Percentiles rank a stretch among this genome's conserved stretches.
These are phyloP conservation scores for Lacerta bilineata DNA, from an alignment of 2,797 vertebrate genomes.

Conservation along the genomic window DNA sequence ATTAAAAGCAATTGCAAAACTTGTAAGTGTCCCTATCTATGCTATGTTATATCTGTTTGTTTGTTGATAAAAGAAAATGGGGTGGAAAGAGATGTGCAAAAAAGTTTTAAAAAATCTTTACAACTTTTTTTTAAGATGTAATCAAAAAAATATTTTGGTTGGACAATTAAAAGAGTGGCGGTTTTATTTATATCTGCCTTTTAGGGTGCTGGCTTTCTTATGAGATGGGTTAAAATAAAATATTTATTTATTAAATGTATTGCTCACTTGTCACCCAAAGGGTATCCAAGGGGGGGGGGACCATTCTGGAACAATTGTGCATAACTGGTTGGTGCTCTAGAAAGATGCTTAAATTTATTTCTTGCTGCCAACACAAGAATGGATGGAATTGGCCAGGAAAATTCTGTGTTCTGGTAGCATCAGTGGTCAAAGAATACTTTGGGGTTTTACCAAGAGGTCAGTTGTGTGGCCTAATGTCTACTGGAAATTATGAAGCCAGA, in stretches of 20 bases:
- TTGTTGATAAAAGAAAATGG: no score
- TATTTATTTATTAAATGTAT: no score
- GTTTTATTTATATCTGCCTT: neutral
- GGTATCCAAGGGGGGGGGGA: no score
- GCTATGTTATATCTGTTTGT: neutral
- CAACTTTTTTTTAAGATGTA: neutral
- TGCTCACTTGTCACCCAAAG: no score
- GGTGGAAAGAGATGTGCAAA: no score
- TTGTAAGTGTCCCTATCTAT: neutral
- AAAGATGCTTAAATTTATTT: neutral
- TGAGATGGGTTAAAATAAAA: no score
- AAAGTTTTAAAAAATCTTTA: no score
- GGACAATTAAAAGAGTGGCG: neutral
- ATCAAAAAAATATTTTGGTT: neutral
- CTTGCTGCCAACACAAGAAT: neutral
- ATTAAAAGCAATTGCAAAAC: constrained; percentile 10
- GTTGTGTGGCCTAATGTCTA: neutral
- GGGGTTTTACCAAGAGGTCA: neutral
- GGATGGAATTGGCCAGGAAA: neutral
- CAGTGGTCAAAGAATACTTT: neutral
- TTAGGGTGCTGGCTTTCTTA: neutral
- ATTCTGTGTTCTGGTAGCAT: neutral
- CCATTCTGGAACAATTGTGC: neutral
- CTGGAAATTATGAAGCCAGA: neutral
- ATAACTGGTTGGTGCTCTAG: neutral